Conservation (phyloP, 2,113 vertebrate genomes). For the Nannobrachium achirus region DNA sequence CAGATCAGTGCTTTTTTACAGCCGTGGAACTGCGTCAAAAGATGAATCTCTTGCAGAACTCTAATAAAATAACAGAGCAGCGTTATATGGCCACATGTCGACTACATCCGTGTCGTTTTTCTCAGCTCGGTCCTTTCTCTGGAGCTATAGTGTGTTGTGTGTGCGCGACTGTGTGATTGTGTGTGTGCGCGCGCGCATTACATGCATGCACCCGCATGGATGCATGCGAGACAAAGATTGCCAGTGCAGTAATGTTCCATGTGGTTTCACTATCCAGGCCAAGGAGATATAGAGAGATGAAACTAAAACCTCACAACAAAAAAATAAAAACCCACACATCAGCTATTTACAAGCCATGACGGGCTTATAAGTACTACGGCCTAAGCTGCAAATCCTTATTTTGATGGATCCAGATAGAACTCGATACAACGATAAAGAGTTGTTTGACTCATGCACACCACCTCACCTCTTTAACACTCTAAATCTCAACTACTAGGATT, state of each 20-base stretch:
- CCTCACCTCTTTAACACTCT: slow-evolving; percentile 13
- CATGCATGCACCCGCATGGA: no score
- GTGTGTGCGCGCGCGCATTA: slow-evolving; percentile 1
- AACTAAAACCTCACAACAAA: slow-evolving; percentile 42
- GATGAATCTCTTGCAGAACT: slow-evolving; percentile 38
- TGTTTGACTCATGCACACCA: slow-evolving; percentile 5
- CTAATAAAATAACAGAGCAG: slow-evolving; percentile 41
- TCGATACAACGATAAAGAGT: slow-evolving; percentile 8
- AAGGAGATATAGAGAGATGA: slow-evolving; percentile 28
- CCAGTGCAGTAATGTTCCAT: slow-evolving; percentile 28
- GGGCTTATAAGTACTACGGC: slow-evolving; percentile 22
- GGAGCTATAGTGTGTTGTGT: background rate
- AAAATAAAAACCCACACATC: slow-evolving; percentile 11
- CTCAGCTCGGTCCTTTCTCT: slow-evolving; percentile 13
- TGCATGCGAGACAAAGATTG: background rate
- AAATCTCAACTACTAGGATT: slow-evolving; percentile 8
- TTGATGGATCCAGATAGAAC: slow-evolving; percentile 32
- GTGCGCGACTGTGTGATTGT: background rate
- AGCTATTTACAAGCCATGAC: slow-evolving; percentile 42
- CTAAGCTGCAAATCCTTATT: slow-evolving; percentile 31
- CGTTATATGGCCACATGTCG: slow-evolving; percentile 31
- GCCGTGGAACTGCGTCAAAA: slow-evolving; percentile 43
- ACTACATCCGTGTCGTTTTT: slow-evolving; percentile 34
- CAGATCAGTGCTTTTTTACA: slow-evolving; percentile 46
- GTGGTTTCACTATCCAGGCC: slow-evolving; percentile 47